Percentiles rank a stretch among this genome's conserved stretches.
phyloP scores from a whole-genome alignment of 2,888 invertebrate genomes.

The Eilema caniola region DNA sequence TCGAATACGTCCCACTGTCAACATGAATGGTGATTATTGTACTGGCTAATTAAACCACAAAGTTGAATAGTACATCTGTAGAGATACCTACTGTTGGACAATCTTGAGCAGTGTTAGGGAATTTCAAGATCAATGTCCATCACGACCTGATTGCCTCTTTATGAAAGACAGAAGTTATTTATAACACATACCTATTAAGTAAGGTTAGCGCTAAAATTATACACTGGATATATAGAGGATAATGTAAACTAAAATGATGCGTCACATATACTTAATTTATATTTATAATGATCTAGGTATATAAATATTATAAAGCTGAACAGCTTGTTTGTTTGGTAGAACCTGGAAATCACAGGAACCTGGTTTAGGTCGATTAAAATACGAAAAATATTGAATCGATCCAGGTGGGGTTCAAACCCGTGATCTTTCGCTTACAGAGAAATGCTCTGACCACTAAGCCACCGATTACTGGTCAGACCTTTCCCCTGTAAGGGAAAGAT shows the following conservation, averaged over 20 bases:
- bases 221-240: not conserved
- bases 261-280: too few species aligned
- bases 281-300: too few species aligned
- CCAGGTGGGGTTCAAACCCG: too few species aligned
- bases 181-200: not conserved
- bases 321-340: too few species aligned
- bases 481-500: too few species aligned
- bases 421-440: too few species aligned
- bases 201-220: conserved; percentile 2
- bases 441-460: too few species aligned
- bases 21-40: conserved; percentile 4
- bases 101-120: not conserved
- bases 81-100: not conserved
- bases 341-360: too few species aligned
- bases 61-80: not conserved
- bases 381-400: too few species aligned
- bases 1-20: not conserved
- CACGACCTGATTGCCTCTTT: conserved; percentile 6
- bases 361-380: too few species aligned
- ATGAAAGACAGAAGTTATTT: conserved; percentile 6
- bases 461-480: too few species aligned
- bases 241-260: not conserved
- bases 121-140: conserved; percentile 18
- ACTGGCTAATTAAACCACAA: conserved; percentile 4
- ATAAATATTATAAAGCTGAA: too few species aligned